Evolutionary conservation across 2,797 vertebrate genomes (phyloP), one percentile per base, ranked within the genome.

Genomic region (Protosalanx chinensis): DNA sequence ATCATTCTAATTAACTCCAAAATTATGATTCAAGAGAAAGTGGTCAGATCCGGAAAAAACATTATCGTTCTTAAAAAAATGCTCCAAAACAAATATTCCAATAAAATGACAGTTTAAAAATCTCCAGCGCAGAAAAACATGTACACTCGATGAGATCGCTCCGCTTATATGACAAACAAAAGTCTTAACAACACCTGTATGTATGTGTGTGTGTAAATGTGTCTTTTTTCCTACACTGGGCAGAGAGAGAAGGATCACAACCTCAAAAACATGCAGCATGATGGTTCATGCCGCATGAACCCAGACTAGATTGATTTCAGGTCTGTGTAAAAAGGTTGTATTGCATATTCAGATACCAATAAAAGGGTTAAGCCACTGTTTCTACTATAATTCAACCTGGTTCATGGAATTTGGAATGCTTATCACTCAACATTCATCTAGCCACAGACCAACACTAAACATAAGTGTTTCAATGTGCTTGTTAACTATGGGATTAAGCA

Each of bases 311-410:
- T 88, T 88, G 88, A 91, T 91, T 86, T 88, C 86, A 86, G 88
- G 76, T 71, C 72, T 56, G 18, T 46, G 74, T 72, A 83, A 80
- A 71, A 78, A 79, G 80, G 76, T 73, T 72, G 72, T 66, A 85
- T 80, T 88, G 82, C 87, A 90, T 91, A 91, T 89, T 90, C 88
- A 90, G 88, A 85, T 76, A 70, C 82, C 84, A 87, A 82, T 89
- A 88, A 85, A 86, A 90, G 85, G 79, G 79, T 84, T 77, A 68
- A 74, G 78, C 72, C 64, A 59, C 74, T 51, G 64, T 73, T 72
- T 82, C 71, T 82, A 79, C 82, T 61, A 81, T 87, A 86, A 86
- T 85, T 90, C 83, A 87, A 82, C 57, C 73, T 74, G 82, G 76
- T 82, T 15, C 77, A 74, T 35, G 41, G 76, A 79, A 81, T 72